phyloP scores from a whole-genome alignment of 2,888 invertebrate genomes.

The Subacronicta megacephala region DNA sequence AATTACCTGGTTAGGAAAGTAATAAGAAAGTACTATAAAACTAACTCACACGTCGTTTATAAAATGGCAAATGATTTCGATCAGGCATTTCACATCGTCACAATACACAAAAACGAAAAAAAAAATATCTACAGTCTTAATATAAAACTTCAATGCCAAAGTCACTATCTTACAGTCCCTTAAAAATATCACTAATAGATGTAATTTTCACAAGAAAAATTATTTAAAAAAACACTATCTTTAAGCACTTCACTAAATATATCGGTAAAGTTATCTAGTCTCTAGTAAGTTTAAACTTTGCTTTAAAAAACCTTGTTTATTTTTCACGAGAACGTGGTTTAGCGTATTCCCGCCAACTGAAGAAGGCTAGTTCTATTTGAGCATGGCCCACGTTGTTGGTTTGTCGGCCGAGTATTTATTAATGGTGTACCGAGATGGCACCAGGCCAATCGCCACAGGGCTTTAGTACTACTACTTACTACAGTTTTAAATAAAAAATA shows the following conservation, averaged over 20 bases:
- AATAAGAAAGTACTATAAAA: neutral
- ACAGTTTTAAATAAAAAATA: constrained; percentile 8
- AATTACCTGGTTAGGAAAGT: too few species aligned
- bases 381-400: constrained; percentile 34
- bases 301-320: constrained; percentile 11
- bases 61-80: constrained; percentile 74
- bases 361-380: constrained; percentile 73
- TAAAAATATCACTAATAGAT: constrained; percentile 13
- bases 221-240: neutral
- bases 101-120: constrained; percentile 41
- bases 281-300: neutral
- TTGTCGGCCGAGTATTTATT: constrained; percentile 55
- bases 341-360: constrained; percentile 46
- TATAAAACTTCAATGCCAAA: too few species aligned
- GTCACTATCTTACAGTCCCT: constrained; percentile 15
- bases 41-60: constrained; percentile 76
- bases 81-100: constrained; percentile 80
- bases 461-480: constrained; percentile 40
- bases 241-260: constrained; percentile 7
- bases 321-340: neutral
- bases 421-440: constrained; percentile 62
- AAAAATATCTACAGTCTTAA: too few species aligned
- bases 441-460: constrained; percentile 57
- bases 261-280: neutral
- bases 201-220: constrained; percentile 11